Conservation (phyloP, 2,888 invertebrate genomes). For the Noctua comes region DNA sequence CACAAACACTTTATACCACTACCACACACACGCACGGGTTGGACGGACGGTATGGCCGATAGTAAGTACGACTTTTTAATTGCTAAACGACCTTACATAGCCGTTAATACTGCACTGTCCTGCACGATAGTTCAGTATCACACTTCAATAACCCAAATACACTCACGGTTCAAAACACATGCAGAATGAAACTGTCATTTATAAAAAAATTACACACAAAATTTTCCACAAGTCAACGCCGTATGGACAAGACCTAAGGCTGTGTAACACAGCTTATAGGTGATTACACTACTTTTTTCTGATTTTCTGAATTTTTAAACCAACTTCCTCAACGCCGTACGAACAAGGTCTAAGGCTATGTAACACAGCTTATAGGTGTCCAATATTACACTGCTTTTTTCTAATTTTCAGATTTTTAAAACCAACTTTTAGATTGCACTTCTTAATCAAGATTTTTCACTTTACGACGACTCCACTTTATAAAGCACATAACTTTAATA, state of each 20-base stretch:
- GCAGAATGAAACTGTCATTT: background rate
- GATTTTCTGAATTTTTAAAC: too few relatives aligned
- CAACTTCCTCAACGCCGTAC: too few relatives aligned
- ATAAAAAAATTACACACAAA: background rate
- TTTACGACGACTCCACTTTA: background rate
- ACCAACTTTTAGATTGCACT: background rate
- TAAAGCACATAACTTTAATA: background rate
- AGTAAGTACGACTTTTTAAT: background rate
- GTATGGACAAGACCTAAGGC: too few relatives aligned
- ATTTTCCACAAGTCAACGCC: too few relatives aligned
- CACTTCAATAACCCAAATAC: background rate
- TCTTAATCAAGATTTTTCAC: background rate
- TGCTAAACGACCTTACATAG: too few relatives aligned
- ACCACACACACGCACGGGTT: background rate
- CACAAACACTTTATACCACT: background rate
- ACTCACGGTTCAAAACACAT: background rate
- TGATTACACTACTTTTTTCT: background rate
- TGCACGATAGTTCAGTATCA: background rate
- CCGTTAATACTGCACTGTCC: background rate
- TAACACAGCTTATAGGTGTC: too few relatives aligned
- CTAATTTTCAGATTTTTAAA: too few relatives aligned
- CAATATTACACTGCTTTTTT: background rate
- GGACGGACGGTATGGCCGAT: rapidly evolving
- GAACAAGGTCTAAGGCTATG: too few relatives aligned
- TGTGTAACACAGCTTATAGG: too few relatives aligned